phyloP scores from a whole-genome alignment of 2,113 vertebrate genomes.

The Channa maculata region DNA sequence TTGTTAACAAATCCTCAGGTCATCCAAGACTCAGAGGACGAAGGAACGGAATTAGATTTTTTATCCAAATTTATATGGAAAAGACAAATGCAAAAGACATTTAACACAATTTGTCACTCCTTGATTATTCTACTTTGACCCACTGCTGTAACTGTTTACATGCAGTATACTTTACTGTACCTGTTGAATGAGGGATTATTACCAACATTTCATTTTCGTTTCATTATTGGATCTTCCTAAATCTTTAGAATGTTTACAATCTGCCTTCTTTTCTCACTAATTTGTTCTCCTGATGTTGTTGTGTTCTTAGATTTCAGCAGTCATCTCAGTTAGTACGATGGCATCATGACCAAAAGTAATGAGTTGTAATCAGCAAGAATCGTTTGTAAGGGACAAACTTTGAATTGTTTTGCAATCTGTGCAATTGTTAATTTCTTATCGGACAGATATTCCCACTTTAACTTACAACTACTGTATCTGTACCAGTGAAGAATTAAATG shows the following conservation, averaged over 20 bases:
- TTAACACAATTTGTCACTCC: too few species aligned
- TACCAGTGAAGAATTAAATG: background rate
- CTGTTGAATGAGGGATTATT: background rate
- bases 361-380: slow-evolving; percentile 11
- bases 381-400: background rate
- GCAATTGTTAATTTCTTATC: background rate
- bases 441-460: background rate
- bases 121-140: background rate
- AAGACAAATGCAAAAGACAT: too few species aligned
- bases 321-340: background rate
- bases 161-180: too few species aligned
- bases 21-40: background rate
- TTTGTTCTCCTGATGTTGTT: background rate
- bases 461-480: background rate
- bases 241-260: background rate
- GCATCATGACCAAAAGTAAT: background rate
- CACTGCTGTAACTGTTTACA: background rate
- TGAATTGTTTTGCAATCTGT: background rate
- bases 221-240: background rate
- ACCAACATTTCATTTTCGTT: background rate
- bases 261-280: background rate
- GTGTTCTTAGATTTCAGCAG: background rate
- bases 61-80: too few species aligned
- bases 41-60: too few species aligned
- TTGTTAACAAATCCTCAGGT: background rate